Evolutionary conservation across 53 echinoderm and acorn worm genomes (phyloP), one percentile per base, ranked within the genome.

Genomic region (Glandiceps talaboti): DNA sequence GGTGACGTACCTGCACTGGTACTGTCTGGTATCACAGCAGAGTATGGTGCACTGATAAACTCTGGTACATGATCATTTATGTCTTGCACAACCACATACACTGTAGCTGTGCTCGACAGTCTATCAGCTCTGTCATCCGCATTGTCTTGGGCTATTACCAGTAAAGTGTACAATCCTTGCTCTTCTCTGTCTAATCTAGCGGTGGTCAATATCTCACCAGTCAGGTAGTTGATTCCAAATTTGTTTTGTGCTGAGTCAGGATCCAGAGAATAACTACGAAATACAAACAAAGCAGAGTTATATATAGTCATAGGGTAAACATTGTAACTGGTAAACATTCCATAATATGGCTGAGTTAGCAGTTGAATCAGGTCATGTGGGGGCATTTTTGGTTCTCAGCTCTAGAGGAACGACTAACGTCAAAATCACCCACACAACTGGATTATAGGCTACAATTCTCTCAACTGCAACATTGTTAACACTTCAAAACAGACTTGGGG

Each of bases 161-260:
- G 79, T 45, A 97, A 79, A 64, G 81, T 80, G 76, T 97, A 97
- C 30, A 73, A 82, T 0, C 81, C 30, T 81, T 91, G 89, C 27
- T 82, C 81, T 74, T 97, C 97, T 20, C 97, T 82, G 76, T 97
- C 91, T 14, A 97, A 79, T 30, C 81, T 83, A 30, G 91, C 93
- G 30, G 97, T 85, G 1, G 97, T 94, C 32, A 93, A 81, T 73
- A 97, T 91, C 74, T 89, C 82, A 1, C 97, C 97, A 0, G 83
- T 89, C 31, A 91, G 81, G 0, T 90, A 92, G 83, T 91, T 75
- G 28, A 97, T 97, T 77, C 92, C 92, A 82, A 97, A 97, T 84
- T 93, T 88, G 76, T 82, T 85, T 27, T 90, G 92, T 0, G 64
- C 64, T 12, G 64, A 45, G 20, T 20, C 20, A 12, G 64, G 6